Evolutionary conservation across 2,888 invertebrate species (phyloP), one percentile per base, ranked within the genome.

Genomic region (Phengaris alcon): DNA sequence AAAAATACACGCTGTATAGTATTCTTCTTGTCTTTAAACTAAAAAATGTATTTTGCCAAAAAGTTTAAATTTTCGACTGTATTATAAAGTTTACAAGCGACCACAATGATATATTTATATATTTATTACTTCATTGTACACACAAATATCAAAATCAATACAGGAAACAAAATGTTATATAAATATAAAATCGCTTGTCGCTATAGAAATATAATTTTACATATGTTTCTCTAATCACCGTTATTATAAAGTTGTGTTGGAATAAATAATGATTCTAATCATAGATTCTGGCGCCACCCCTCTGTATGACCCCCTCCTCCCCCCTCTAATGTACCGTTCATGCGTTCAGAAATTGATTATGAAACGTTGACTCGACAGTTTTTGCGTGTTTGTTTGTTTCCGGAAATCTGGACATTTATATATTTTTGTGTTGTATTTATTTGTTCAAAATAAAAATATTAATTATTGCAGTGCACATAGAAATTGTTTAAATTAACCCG

Each of bases 331-430:
- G 81, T 81, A 82, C 80, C 35, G 35, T 35, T 35, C 22, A 22
- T 22, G n/a, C 82, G 81, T 82, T 79, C 83, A 82, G 83, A 86
- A 86, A 90, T 89, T 90, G 87, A 90, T 90, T 89, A 86, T 85
- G 83, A 83, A 87, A 85, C 77, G 87, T 86, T 89, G 89, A 87
- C 85, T 89, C 85, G 84, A 85, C 90, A 86, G 82, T 87, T 90
- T 89, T 88, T 84, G 87, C 86, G 84, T 86, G 85, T 82, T 79
- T 77, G 78, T 76, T 79, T 78, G 35, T 35, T 35, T 35, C 4
- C 4, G 2, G 35, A 4, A 35, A 35, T 35, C 35, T 35, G 35
- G 35, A 35, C 3, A 35, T 35, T 35, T 35, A 3, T 3, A 3
- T 35, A 35, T 35, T 35, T 35, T 35, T 35, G 35, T 4, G 35